Percentiles rank a stretch among this genome's conserved stretches.
Evolutionary conservation across 2,113 vertebrate species (phyloP).

Genomic region (Cyanoramphus novaezelandiae): DNA sequence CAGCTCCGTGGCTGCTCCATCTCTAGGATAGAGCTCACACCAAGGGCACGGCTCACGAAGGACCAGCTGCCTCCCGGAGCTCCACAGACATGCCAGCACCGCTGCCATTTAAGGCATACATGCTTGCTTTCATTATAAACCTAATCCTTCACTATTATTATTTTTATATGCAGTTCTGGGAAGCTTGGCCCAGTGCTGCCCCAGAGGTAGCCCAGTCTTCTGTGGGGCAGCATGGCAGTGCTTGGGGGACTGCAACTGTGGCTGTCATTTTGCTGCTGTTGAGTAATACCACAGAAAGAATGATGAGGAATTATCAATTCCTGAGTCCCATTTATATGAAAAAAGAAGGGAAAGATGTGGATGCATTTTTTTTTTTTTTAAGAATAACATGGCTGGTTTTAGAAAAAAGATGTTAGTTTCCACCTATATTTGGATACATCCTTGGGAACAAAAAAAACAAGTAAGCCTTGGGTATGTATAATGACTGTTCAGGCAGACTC

Average conservation of each 20-base stretch:
- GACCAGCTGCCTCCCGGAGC: background rate
- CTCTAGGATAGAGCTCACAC: accelerated
- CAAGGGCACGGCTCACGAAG: background rate
- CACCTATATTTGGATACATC: background rate
- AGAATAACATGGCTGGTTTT: background rate
- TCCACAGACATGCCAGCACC: background rate
- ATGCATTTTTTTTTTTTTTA: background rate
- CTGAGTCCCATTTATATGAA: background rate
- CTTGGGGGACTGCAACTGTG: accelerated
- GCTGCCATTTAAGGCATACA: background rate
- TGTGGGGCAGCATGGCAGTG: background rate
- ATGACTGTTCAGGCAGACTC: background rate
- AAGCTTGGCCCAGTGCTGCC: background rate
- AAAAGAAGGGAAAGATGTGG: background rate
- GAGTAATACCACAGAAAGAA: background rate
- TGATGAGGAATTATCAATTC: background rate
- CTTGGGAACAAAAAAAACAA: background rate
- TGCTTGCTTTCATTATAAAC: background rate
- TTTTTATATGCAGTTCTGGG: background rate
- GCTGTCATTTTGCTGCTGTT: background rate
- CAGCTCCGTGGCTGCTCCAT: background rate
- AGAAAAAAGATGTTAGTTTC: background rate
- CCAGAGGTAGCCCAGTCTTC: background rate
- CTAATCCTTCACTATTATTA: background rate
- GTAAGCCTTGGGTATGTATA: background rate